Evolutionary conservation across 2,888 invertebrate genomes (phyloP), one percentile per base, ranked within the genome.

Genomic region (Volucella inflata): DNA sequence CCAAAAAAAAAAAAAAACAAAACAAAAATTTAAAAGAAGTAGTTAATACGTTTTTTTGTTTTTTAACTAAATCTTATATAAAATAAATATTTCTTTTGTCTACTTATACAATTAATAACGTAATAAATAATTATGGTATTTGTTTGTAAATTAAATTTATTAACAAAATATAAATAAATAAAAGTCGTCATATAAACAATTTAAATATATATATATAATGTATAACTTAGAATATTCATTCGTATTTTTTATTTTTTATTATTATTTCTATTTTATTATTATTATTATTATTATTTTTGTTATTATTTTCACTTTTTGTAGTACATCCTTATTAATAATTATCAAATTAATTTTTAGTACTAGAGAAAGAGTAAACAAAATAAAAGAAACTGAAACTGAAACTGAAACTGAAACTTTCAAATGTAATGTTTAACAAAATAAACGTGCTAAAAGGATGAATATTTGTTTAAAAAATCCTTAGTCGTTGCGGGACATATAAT

Each of bases 1-100:
- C 87, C 87, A 89, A 90, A 90, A 90, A 89, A 88, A 89, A 88
- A 46, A 38, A 57, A 64, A 60, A 62, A 17, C 1, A 53, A 10
- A 38, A 55, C 44, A 75, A 42, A 53, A 40, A 60, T 21, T 50
- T 57, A 68, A 72, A 70, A 65, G 72, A 57, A 60, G 79, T 74
- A 83, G 83, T 78, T 83, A 74, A 75, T 80, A 71, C 6, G 30
- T 30, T 30, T 42, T 55, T 71, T 75, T 46, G 57, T 67, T 79
- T 57, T 51, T 55, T 16, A 36, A 36, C n/a, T 67, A 48, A 60
- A 59, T 17, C 30, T 30, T 30, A 17, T 59, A 59, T 12, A 67
- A 17, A 40, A 3, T 11, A 21, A 12, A 12, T 3, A 64, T 64
- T 64, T 21, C 30, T 65, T 75, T 64, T 74, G 50, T 79, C 38